phyloP scores from a whole-genome alignment of 2,888 invertebrate genomes.

The Stenodema calcarata region DNA sequence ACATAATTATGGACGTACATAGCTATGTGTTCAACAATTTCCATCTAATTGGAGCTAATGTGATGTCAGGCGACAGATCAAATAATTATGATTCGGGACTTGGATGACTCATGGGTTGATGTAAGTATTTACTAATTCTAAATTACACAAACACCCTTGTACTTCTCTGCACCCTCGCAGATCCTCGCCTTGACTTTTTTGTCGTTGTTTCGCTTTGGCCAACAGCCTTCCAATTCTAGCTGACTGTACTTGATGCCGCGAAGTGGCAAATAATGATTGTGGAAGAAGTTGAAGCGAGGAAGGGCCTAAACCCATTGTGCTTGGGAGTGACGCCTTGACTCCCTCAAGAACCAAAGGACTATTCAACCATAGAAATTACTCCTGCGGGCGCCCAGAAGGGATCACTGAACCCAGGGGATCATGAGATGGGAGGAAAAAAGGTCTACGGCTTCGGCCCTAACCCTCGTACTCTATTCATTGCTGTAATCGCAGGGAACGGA shows the following conservation, averaged over 20 bases:
- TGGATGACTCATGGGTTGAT: too few species aligned
- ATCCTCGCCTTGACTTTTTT: not conserved
- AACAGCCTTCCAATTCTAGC: not conserved
- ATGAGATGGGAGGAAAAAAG: not conserved
- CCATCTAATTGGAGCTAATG: too few species aligned
- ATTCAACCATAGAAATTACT: slow-evolving; percentile 10
- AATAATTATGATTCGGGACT: too few species aligned
- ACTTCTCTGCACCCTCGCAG: not conserved
- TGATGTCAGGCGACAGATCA: too few species aligned
- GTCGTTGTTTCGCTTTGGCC: too few species aligned
- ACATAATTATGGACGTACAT: too few species aligned
- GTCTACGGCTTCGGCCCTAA: not conserved
- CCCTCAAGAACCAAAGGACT: not conserved
- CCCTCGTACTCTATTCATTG: not conserved
- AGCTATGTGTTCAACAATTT: too few species aligned
- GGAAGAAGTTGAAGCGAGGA: not conserved
- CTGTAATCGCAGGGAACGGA: not conserved
- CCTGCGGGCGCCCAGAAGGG: slow-evolving; percentile 1
- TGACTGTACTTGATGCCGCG: not conserved
- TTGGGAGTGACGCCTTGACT: not conserved
- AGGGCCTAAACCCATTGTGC: not conserved
- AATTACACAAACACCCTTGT: not conserved
- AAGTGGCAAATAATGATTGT: not conserved
- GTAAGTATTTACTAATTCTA: not conserved
- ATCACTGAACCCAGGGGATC: not conserved